Conservation (phyloP, 2,888 invertebrate species). For the Zygaena filipendulae region DNA sequence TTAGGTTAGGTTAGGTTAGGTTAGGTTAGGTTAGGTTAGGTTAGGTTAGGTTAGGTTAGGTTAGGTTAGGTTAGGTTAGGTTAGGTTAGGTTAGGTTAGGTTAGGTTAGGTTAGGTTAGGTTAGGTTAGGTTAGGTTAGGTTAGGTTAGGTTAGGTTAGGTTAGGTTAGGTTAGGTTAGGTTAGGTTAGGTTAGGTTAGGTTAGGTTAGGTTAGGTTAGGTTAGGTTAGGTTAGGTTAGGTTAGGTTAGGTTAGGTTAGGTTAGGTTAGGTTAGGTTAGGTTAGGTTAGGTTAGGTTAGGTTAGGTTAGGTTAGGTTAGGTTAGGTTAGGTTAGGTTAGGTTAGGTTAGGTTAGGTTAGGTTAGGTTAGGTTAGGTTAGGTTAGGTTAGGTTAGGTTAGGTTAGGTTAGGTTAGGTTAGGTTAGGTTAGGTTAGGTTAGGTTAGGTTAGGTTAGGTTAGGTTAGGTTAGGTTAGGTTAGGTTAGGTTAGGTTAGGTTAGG, state of each 20-base stretch:
- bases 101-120: conserved; percentile 10
- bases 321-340: conserved; percentile 5
- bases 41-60: conserved; percentile 7
- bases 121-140: conserved; percentile 10
- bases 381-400: conserved; percentile 9
- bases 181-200: conserved; percentile 10
- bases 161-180: conserved; percentile 9
- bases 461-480: conserved; percentile 8
- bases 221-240: conserved; percentile 6
- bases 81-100: conserved; percentile 10
- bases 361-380: conserved; percentile 8
- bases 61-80: conserved; percentile 9
- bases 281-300: conserved; percentile 4
- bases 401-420: conserved; percentile 10
- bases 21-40: conserved; percentile 9
- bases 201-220: conserved; percentile 9
- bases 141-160: conserved; percentile 10
- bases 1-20: conserved; percentile 2
- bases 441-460: conserved; percentile 7
- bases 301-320: conserved; percentile 1
- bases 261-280: conserved; percentile 4
- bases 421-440: conserved; percentile 7
- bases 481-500: conserved; percentile 8
- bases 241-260: conserved; percentile 3
- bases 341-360: conserved; percentile 8